Conservation (phyloP, 2,888 invertebrate genomes). For the Eledona agricola region DNA sequence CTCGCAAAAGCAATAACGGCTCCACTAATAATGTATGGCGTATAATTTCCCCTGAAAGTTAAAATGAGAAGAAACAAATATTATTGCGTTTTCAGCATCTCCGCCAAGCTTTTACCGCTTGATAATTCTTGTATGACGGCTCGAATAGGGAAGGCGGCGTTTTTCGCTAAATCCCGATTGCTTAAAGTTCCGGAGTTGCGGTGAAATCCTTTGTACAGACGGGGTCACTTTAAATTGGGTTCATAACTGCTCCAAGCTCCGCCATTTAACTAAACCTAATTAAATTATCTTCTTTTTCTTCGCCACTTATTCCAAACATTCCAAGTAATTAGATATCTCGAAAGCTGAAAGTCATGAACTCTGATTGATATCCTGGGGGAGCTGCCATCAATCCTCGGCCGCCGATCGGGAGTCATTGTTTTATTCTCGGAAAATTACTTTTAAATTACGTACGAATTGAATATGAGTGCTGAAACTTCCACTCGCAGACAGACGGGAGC, state of each 20-base stretch:
- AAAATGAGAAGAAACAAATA: constrained; percentile 28
- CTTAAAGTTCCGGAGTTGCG: constrained; percentile 2
- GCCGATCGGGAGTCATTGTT: constrained; percentile 45
- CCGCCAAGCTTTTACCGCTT: constrained; percentile 30
- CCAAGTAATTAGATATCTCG: neutral
- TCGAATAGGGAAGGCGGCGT: constrained; percentile 16
- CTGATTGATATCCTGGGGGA: no score
- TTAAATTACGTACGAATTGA: constrained; percentile 55
- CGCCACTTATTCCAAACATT: neutral
- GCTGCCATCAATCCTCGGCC: no score
- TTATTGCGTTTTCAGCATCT: constrained; percentile 23
- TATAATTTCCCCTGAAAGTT: constrained; percentile 39
- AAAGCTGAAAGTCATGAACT: no score
- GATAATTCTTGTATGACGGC: constrained; percentile 28
- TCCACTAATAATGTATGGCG: constrained; percentile 36
- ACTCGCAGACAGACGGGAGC: constrained; percentile 42
- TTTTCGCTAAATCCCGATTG: constrained; percentile 16
- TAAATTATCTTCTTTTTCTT: neutral
- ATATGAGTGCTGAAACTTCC: constrained; percentile 50
- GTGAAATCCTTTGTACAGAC: constrained; percentile 4
- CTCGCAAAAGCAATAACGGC: constrained; percentile 13
- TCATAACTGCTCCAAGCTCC: constrained; percentile 6
- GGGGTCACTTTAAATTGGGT: constrained; percentile 19
- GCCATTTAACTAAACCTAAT: constrained; percentile 8
- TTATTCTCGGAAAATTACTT: constrained; percentile 55